These are phyloP conservation scores for Bettongia penicillata DNA, from an alignment of 2,113 vertebrate species.

Conservation along the genomic window DNA sequence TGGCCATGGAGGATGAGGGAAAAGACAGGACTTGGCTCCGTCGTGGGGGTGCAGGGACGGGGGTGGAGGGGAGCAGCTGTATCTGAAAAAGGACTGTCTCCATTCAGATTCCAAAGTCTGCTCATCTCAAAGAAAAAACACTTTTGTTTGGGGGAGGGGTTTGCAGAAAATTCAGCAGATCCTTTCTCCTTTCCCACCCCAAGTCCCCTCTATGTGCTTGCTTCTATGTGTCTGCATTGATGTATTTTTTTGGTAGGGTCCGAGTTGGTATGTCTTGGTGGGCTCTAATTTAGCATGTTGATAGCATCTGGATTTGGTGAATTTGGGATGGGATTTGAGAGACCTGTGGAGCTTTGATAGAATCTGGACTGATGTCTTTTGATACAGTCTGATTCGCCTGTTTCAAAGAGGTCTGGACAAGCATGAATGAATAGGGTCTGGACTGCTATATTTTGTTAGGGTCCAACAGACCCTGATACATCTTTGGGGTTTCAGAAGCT, in stretches of 20 bases:
- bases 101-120: slow-evolving; percentile 42
- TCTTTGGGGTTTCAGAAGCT: slow-evolving; percentile 13
- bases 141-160: slow-evolving; percentile 24
- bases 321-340: background rate
- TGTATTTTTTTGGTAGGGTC: slow-evolving; percentile 45
- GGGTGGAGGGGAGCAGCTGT: background rate
- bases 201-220: slow-evolving; percentile 68
- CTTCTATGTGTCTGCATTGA: slow-evolving; percentile 68
- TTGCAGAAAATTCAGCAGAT: slow-evolving; percentile 25
- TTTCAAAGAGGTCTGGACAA: background rate
- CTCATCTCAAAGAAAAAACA: slow-evolving; percentile 15
- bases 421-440: slow-evolving; percentile 29
- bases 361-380: slow-evolving; percentile 23
- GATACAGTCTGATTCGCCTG: slow-evolving; percentile 6
- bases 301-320: background rate
- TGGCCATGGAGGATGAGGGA: background rate
- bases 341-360: background rate
- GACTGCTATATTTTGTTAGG: slow-evolving; percentile 8
- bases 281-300: slow-evolving; percentile 15
- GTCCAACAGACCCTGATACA: slow-evolving; percentile 19
- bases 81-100: slow-evolving; percentile 44
- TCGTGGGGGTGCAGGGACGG: slow-evolving; percentile 34
- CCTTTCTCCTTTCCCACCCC: slow-evolving; percentile 30
- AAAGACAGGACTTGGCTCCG: slow-evolving; percentile 38
- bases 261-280: slow-evolving; percentile 25